These are phyloP conservation scores for Monochamus saltuarius DNA, from an alignment of 1,140 invertebrate genomes.

Conservation along the genomic window DNA sequence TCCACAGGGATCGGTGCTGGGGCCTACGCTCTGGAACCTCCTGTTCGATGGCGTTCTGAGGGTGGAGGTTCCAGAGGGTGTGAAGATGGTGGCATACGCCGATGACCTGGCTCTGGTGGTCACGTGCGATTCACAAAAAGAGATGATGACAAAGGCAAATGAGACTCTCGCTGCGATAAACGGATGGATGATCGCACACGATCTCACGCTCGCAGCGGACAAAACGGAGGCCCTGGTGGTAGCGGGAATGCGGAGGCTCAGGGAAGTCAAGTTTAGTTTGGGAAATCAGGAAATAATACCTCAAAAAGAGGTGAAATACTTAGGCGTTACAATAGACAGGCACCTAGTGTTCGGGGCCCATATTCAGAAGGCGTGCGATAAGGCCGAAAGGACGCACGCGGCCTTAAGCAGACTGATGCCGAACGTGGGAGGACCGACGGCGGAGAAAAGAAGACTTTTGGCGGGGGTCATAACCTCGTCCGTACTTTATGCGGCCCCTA, in stretches of 20 bases:
- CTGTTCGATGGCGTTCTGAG: constrained; percentile 33
- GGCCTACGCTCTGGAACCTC: constrained; percentile 44
- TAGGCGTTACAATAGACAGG: background rate
- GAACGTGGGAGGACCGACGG: background rate
- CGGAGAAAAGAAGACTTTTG: background rate
- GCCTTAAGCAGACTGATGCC: background rate
- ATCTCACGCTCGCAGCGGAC: constrained; percentile 9
- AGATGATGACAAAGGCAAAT: background rate
- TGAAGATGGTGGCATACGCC: constrained; percentile 39
- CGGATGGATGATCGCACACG: constrained; percentile 1
- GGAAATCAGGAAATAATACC: background rate
- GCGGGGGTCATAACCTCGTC: background rate
- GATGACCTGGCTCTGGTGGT: constrained; percentile 42
- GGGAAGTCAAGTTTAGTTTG: constrained; percentile 5
- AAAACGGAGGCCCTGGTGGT: constrained; percentile 1
- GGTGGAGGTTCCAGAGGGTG: constrained; percentile 22
- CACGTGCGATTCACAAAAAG: background rate
- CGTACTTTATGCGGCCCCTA: background rate
- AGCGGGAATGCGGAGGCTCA: background rate
- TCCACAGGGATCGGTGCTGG: constrained; percentile 42
- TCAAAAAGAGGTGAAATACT: background rate
- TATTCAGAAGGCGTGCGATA: no score
- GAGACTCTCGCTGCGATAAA: background rate
- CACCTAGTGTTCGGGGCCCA: no score
- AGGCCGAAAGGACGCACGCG: no score